Percentiles rank a stretch among this genome's conserved stretches.
Evolutionary conservation across 2,888 invertebrate species (phyloP).

Genomic region (Pharmacophagus antenor): DNA sequence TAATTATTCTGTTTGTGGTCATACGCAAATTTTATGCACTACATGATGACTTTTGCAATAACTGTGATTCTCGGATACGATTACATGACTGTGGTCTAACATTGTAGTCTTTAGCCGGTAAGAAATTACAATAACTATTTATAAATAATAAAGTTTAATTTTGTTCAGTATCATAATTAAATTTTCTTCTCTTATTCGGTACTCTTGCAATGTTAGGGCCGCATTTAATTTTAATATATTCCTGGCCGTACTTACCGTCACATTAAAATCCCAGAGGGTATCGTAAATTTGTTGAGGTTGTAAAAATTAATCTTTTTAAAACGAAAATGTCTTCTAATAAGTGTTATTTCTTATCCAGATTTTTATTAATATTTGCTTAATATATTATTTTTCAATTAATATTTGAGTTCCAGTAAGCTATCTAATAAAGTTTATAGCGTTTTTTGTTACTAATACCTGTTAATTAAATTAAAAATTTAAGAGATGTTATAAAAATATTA

Average conservation of each 20-base stretch:
- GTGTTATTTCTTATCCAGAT: background rate
- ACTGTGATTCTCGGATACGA: too few relatives aligned
- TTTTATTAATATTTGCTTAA: background rate
- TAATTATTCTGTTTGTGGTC: too few relatives aligned
- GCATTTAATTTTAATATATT: slow-evolving; percentile 29
- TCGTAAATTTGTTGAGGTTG: slow-evolving; percentile 26
- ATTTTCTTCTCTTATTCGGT: background rate
- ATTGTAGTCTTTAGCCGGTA: background rate
- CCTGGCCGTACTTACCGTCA: slow-evolving; percentile 18
- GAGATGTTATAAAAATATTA: too few relatives aligned
- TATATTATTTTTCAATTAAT: too few relatives aligned
- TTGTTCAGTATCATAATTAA: slow-evolving; percentile 6
- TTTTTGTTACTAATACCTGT: too few relatives aligned
- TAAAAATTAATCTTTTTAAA: slow-evolving; percentile 28
- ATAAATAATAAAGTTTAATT: background rate
- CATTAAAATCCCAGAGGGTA: slow-evolving; percentile 25
- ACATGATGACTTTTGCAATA: too few relatives aligned
- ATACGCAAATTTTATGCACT: too few relatives aligned
- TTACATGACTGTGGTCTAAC: background rate
- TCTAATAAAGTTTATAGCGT: too few relatives aligned
- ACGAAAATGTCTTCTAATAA: background rate
- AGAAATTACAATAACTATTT: background rate
- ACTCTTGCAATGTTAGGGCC: slow-evolving; percentile 20
- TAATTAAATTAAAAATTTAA: too few relatives aligned
- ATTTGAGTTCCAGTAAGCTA: too few relatives aligned